Base-by-base conservation (phyloP, 2,888 invertebrate genomes). In the Sarcophaga carnaria region DNA sequence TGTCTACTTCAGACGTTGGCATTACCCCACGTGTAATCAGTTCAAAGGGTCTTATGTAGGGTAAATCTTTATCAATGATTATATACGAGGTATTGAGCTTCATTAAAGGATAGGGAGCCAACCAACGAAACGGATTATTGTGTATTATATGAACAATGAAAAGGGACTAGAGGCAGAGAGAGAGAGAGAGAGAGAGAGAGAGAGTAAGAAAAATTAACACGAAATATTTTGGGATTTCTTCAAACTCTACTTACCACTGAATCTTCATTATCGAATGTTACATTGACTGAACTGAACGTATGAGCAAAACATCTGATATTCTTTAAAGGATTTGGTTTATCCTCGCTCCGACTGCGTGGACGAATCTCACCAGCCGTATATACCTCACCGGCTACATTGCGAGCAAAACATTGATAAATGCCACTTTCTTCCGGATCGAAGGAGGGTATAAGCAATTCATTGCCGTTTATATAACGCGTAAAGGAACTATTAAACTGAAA, bases 381-480 rank as follows among this genome's bases (percentile, higher is more conserved):
- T 14, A 90, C 91, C 89, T 93, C 93, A 3, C 93, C 93, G 62
- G 91, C 92, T n/a, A 92, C 90, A 86, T 93, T 94, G n/a, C 91
- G 89, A 0, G 93, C 93, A 89, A 93, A 92, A 78, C 93, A 94
- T 88, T 94, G 93, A 90, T 94, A 94, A 25, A 93, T 92, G 54
- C 93, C 93, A 84, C 91, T 92, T 88, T 94, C 93, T 66, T 91
- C 91, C 4, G 93, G 91, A 88, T 94, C 93, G 54, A 93, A 92
- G 0, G 93, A 93, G 81, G 92, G 91, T 45, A 94, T 92, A 22
- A 91, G 90, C 85, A 93, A 88, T 83, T 91, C 90, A 69, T 92
- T 92, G 78, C 91, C 90, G 81, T 90, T 91, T 47, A 93, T 91
- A 75, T 92, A 91, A 47, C 91, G 91, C 0, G 93, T 91, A 70